Conservation (phyloP, 1,140 invertebrate species). For the Drosophila albomicans region DNA sequence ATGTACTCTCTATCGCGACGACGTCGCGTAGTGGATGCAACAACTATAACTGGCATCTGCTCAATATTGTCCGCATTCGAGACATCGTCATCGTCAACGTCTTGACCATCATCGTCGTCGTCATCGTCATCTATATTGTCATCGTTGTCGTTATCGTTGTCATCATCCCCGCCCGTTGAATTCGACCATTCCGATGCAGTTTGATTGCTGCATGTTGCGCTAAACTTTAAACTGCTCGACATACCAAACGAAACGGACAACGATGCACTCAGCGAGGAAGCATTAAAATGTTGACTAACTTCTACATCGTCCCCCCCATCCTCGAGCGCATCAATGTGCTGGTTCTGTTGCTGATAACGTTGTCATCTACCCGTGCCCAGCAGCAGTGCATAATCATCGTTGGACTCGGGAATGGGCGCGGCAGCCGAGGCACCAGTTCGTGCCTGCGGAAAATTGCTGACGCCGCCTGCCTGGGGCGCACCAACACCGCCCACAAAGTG, state of each 20-base stretch:
- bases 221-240: conserved; percentile 79
- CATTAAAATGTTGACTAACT: conserved; percentile 73
- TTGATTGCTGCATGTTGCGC: conserved; percentile 72
- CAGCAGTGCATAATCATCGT: conserved; percentile 77
- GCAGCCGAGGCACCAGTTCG: conserved; percentile 57
- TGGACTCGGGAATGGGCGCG: conserved; percentile 77
- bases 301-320: conserved; percentile 68
- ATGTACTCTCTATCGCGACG: conserved; percentile 71
- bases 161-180: conserved; percentile 72
- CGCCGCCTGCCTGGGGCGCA: conserved; percentile 36
- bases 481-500: conserved; percentile 59
- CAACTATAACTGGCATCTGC: conserved; percentile 59
- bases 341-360: conserved; percentile 63
- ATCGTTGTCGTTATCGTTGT: conserved; percentile 49
- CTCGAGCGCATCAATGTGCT: conserved; percentile 56
- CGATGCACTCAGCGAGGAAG: conserved; percentile 70
- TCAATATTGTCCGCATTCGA: conserved; percentile 36
- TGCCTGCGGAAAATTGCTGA: conserved; percentile 64
- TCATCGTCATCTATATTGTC: conserved; percentile 44
- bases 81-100: conserved; percentile 22
- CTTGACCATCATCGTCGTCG: conserved; percentile 42
- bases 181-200: conserved; percentile 79
- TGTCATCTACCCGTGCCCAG: conserved; percentile 80
- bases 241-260: conserved; percentile 75
- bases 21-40: conserved; percentile 62